Conservation (phyloP, 2,888 invertebrate genomes). For the Mimumesa dahlbomi region DNA sequence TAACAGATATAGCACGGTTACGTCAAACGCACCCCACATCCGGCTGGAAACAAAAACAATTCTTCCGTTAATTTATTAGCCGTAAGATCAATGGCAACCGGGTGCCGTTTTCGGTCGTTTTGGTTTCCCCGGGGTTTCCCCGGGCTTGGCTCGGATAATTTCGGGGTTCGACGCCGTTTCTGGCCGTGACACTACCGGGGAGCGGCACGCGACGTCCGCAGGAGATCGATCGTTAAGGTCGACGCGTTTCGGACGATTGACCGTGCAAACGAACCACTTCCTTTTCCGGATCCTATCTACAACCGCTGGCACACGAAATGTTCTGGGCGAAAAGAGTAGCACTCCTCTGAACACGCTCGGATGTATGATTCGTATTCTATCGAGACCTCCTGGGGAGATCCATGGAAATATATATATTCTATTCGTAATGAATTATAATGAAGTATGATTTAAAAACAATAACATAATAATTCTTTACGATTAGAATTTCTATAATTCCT, state of each 20-base stretch:
- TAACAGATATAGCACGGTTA: conserved; percentile 36
- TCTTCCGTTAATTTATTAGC: conserved; percentile 63
- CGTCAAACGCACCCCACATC: conserved; percentile 15
- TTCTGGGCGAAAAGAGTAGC: not conserved
- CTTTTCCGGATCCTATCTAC: conserved; percentile 53
- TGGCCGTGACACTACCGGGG: conserved; percentile 56
- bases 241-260: conserved; percentile 67
- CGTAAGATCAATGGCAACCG: conserved; percentile 55
- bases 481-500: no score
- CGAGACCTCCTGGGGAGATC: no score
- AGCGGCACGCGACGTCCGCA: conserved; percentile 63
- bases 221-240: conserved; percentile 66
- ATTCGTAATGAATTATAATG: no score
- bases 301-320: conserved; percentile 33
- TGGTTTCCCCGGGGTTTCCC: conserved; percentile 5
- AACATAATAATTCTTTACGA: no score
- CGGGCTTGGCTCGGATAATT: conserved; percentile 47
- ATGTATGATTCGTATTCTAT: no score
- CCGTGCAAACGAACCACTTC: conserved; percentile 67
- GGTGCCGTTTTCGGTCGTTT: conserved; percentile 36
- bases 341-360: conserved; percentile 25
- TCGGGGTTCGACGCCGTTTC: conserved; percentile 60
- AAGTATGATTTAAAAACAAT: no score
- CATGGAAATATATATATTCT: no score
- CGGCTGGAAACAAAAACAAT: conserved; percentile 36